phyloP scores from a whole-genome alignment of 2,113 vertebrate genomes.

The Parus major region DNA sequence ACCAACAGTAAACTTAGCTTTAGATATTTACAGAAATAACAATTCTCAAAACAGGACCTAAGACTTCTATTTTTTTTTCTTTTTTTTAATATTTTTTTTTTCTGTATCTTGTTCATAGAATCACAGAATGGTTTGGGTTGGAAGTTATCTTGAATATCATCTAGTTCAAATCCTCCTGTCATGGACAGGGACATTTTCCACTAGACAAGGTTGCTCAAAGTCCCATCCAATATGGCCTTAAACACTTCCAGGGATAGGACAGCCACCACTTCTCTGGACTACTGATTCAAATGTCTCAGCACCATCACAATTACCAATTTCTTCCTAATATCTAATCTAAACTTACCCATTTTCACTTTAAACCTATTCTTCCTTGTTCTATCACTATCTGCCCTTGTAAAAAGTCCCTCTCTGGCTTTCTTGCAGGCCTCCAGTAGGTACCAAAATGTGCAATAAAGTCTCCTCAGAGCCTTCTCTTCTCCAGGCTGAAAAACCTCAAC shows the following conservation, averaged over 20 bases:
- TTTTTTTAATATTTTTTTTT: neutral
- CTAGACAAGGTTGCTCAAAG: neutral
- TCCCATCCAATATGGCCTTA: neutral
- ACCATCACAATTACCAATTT: neutral
- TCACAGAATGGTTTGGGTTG: neutral
- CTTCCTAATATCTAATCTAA: neutral
- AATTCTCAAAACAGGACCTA: neutral
- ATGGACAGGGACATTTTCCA: neutral
- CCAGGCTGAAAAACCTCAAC: neutral
- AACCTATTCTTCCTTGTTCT: neutral
- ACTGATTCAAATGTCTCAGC: neutral
- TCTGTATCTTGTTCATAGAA: neutral
- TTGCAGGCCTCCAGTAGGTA: neutral
- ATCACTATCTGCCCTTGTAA: neutral
- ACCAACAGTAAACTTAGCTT: neutral
- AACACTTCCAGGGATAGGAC: neutral
- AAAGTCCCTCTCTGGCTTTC: neutral
- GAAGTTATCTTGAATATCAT: neutral
- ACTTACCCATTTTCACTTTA: neutral
- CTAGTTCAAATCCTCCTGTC: neutral
- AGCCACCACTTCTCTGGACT: neutral
- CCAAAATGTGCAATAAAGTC: neutral
- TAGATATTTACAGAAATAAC: neutral
- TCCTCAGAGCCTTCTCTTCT: neutral
- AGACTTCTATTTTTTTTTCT: neutral